Percentiles rank a stretch among this genome's conserved stretches.
phyloP scores from a whole-genome alignment of 1,140 invertebrate species.

The Leptoteleia sp. region DNA sequence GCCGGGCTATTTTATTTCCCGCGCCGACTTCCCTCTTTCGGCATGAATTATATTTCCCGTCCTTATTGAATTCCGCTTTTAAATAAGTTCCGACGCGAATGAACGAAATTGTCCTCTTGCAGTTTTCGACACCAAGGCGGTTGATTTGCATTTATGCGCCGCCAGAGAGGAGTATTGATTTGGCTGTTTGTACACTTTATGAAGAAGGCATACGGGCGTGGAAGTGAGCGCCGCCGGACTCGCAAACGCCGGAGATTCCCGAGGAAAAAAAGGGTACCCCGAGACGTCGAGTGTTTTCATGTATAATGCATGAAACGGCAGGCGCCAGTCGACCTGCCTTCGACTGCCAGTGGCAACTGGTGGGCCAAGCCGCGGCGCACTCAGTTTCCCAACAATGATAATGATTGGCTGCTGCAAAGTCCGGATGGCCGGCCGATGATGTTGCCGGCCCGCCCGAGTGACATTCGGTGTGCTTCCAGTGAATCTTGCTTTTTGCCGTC shows the following conservation, averaged over 20 bases:
- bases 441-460: not conserved
- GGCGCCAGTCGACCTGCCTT: slow-evolving; percentile 60
- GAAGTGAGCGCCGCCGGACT: no score
- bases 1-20: slow-evolving; percentile 24
- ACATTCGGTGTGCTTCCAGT: slow-evolving; percentile 4
- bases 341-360: slow-evolving; percentile 44
- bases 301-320: slow-evolving; percentile 63
- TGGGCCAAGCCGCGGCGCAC: slow-evolving; percentile 39
- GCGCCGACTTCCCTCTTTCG: slow-evolving; percentile 4
- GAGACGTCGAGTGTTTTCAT: slow-evolving; percentile 61
- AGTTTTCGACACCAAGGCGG: slow-evolving; percentile 48
- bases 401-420: slow-evolving; percentile 37
- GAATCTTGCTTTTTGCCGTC: slow-evolving; percentile 1
- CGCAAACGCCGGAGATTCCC: slow-evolving; percentile 41
- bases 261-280: slow-evolving; percentile 45
- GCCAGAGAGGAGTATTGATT: slow-evolving; percentile 55
- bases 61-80: slow-evolving; percentile 38
- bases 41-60: slow-evolving; percentile 27
- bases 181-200: slow-evolving; percentile 55
- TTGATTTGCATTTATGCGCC: slow-evolving; percentile 57
- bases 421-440: slow-evolving; percentile 2
- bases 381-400: slow-evolving; percentile 20
- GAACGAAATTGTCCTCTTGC: slow-evolving; percentile 45
- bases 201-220: no score
- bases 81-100: slow-evolving; percentile 38